Conservation (phyloP, 2,888 invertebrate genomes). For the Invenusta paracnida region DNA sequence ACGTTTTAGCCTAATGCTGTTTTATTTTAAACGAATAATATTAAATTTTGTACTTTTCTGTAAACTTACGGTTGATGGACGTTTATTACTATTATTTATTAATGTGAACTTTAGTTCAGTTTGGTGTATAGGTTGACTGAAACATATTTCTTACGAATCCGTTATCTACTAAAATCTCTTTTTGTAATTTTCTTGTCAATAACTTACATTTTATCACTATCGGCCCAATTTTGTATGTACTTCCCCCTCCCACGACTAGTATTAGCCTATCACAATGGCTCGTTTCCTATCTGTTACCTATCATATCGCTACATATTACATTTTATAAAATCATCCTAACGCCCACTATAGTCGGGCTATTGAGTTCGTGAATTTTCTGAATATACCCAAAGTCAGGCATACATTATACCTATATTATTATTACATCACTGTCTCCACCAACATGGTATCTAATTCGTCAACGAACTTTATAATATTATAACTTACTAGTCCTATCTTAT, state of each 20-base stretch:
- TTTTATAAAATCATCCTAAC: not conserved
- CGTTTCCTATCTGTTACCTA: not conserved
- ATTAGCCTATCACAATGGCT: too few species aligned
- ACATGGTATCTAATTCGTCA: too few species aligned
- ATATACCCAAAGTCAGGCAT: too few species aligned
- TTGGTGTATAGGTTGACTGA: not conserved
- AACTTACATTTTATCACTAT: not conserved
- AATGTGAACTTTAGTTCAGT: not conserved
- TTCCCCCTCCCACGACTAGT: not conserved
- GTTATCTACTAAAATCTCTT: not conserved
- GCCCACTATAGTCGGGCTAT: too few species aligned
- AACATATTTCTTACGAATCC: not conserved
- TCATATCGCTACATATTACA: conserved; percentile 24
- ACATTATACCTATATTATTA: too few species aligned
- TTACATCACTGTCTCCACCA: too few species aligned
- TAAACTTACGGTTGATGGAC: not conserved
- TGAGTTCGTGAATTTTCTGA: too few species aligned
- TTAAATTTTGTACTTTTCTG: conserved; percentile 12
- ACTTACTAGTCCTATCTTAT: not conserved
- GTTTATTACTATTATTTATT: not conserved
- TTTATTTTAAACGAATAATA: conserved; percentile 18
- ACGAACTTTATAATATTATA: too few species aligned
- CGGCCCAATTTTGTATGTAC: too few species aligned
- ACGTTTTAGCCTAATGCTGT: too few species aligned
- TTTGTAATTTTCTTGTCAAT: not conserved